Base-by-base conservation (phyloP, 2,888 invertebrate species). In the Poecilus cupreus region DNA sequence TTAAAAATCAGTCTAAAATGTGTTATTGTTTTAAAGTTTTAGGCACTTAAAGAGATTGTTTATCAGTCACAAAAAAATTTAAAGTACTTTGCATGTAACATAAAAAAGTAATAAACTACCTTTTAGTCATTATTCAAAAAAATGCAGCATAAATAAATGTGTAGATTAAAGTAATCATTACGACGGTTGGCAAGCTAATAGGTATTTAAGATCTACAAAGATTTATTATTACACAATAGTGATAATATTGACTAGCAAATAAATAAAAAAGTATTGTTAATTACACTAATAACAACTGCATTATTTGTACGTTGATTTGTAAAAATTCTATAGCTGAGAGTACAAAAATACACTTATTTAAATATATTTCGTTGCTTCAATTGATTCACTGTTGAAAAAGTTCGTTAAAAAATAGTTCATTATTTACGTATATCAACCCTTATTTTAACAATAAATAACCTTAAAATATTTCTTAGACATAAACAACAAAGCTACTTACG, bases 311-410 rank as follows among this genome's bases (percentile, higher is more conserved):
- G 37, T 39, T 10, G 37, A 18, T 70, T 70, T 70, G 70, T 70
- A 70, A 37, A 70, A 32, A 60, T 60, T 60, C 11, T 60, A 26
- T 26, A 60, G 10, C 26, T 32, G 32, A 8, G 26, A 16, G 70
- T 70, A 70, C 70, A 70, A 70, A 70, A 70, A 70, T 70, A 60
- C 60, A 60, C 26, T 54, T 60, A 70, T 39, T 64, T 10, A 64
- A 22, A 54, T 13, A 20, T 54, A 54, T 54, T 64, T 70, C 70
- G 70, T 70, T 70, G 70, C 20, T 8, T n/a, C n/a, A n/a, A n/a
- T n/a, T n/a, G n/a, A n/a, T n/a, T 54, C 18, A 18, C 13, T 43
- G 32, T 32, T 32, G 22, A 49, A 49, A 10, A 54, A 20, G 16
- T 54, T 54, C 22, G 22, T 18, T 54, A 43, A 8, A 43, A 43